Conservation (phyloP, 2,888 invertebrate species). For the Macrophya annulata region DNA sequence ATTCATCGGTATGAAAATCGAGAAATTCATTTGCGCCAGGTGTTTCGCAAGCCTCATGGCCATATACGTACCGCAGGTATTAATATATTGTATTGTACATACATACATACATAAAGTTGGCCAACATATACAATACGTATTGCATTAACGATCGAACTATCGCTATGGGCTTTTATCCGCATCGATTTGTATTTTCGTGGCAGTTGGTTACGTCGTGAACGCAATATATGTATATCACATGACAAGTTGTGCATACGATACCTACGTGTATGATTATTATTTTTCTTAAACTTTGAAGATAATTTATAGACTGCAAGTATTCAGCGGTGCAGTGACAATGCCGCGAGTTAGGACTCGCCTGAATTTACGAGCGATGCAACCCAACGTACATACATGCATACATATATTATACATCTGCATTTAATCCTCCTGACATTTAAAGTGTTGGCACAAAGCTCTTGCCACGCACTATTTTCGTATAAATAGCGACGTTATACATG, state of each 20-base stretch:
- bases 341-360: background rate
- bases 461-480: constrained; percentile 37
- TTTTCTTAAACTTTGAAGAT: background rate
- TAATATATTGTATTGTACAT: background rate
- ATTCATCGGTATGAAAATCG: constrained; percentile 4
- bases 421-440: constrained; percentile 45
- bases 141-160: background rate
- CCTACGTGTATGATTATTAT: constrained; percentile 1
- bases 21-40: constrained; percentile 16
- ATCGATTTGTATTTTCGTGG: constrained; percentile 17
- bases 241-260: background rate
- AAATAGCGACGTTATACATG: constrained; percentile 11
- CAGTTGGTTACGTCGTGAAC: background rate
- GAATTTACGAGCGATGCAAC: constrained; percentile 19
- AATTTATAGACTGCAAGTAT: background rate
- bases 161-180: background rate
- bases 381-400: background rate
- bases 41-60: constrained; percentile 6
- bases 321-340: background rate
- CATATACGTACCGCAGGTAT: background rate
- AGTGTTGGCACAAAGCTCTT: constrained; percentile 30
- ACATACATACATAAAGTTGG: background rate
- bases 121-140: background rate
- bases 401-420: constrained; percentile 2
- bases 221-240: background rate